Evolutionary conservation across 1,140 invertebrate genomes (phyloP), one percentile per base, ranked within the genome.

Genomic region (Drosophila asahinai): DNA sequence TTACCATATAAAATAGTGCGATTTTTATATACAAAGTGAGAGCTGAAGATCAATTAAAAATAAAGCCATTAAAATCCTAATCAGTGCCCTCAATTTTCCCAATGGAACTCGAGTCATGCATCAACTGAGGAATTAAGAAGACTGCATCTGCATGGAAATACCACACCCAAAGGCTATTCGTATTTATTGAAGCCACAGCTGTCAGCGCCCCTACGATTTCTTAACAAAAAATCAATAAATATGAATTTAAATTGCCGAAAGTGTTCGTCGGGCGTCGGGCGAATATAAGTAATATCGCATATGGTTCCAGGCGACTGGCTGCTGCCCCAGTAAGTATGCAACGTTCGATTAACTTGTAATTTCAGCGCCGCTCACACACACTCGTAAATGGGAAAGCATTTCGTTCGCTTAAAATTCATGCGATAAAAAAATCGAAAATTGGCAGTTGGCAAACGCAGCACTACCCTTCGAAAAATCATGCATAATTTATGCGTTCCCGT

Each of bases 321-420:
- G 42, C 48, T 79, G 43, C 61, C 38, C 77, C 67, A 40, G 84
- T 89, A 89, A 83, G 84, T 86, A 89, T 74, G 67, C 72, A 80
- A 80, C 48, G 52, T 54, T 55, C 60, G 83, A 77, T 83, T 86
- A 82, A 79, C 52, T 81, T 78, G 59, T 64, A 75, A 73, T 75
- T 68, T 40, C 30, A 15, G 38, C 15, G 15, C 22, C 36, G 2
- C 38, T 17, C 65, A 25, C 42, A 42, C 49, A 1, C 19, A 40
- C 42, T 63, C 30, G 43, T 5, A 40, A 63, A 19, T 47, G 58
- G 17, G 15, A 48, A 55, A 33, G n/a, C 59, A 40, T 68, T 64
- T 40, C 25, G 9, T 11, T 27, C 42, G 40, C 30, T 48, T 67
- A 12, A 66, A 54, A 70, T 66, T 55, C 33, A 42, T n/a, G 19